Conservation (phyloP, 2,113 vertebrate species). For the Phocoena sinus region DNA sequence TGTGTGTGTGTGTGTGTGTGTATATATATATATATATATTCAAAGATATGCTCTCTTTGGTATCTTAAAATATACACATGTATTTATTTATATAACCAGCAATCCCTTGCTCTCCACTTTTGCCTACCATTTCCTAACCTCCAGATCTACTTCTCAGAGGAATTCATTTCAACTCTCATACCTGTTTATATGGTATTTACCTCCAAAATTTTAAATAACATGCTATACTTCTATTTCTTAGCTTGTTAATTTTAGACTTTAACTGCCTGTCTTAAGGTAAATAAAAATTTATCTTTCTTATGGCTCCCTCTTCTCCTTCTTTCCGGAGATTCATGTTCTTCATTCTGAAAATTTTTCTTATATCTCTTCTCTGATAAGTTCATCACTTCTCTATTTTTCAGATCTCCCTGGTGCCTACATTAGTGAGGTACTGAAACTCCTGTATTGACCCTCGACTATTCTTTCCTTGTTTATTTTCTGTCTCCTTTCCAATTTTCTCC, state of each 20-base stretch:
- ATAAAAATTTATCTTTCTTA: neutral
- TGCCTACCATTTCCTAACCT: neutral
- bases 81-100: neutral
- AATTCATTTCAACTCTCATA: neutral
- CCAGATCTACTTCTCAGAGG: neutral
- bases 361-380: neutral
- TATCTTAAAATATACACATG: neutral
- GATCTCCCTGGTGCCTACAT: neutral
- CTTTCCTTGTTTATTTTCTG: neutral
- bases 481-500: neutral
- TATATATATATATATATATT: too few species aligned
- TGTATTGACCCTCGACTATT: neutral
- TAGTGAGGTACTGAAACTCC: neutral
- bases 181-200: neutral
- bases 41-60: neutral
- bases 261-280: neutral
- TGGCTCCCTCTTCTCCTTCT: neutral
- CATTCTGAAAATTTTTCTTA: neutral
- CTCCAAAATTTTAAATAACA: neutral
- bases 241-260: constrained; percentile 4
- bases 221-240: neutral
- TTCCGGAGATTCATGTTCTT: neutral
- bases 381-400: neutral
- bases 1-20: too few species aligned
- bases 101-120: neutral